Base-by-base conservation (phyloP, 2,888 invertebrate species). In the Metallyticus violacea region DNA sequence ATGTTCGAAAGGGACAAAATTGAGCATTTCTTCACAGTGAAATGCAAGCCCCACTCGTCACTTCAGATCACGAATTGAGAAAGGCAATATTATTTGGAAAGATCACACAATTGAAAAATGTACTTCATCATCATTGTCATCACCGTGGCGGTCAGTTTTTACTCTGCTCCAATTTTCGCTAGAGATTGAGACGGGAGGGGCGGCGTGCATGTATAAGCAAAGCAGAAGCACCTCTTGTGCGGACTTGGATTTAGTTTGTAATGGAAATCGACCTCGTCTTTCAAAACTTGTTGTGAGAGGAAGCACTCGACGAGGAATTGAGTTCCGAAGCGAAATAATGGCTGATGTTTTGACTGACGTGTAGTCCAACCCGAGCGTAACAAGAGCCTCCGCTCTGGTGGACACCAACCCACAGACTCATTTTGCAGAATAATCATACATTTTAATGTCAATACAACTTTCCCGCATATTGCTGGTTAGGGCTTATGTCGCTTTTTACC, bases 251-350 rank as follows among this genome's bases (percentile, higher is more conserved):
- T 82, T 25, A 25, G 82, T 76, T 82, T 82, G 82, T 76, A 82
- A 82, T 82, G 82, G 62, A 82, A 82, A 82, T 82, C 76, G 25
- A 76, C 15, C 80, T 26, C 40, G 81, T 40, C 81, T 81, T 30
- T 81, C 25, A 78, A 78, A 26, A 78, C 26, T 25, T 26, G 15
- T 62, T 27, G 30, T 40, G 40, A 26, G 30, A 81, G 40, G 0
- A 9, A 15, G 9, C 9, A 9, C 9, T 9, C 9, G 40, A 40
- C 9, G 40, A 28, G 80, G 27, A 80, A 80, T 80, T 80, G 80
- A 80, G 29, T 80, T 26, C 80, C 80, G 79, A 9, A 7, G 7
- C 4, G 28, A 79, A 79, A 79, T 79, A 80, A 80, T 80, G 81
- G 26, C 9, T 6, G 2, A 26, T 26, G n/a, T 26, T 30, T 30